These are phyloP conservation scores for Eubucco bourcierii DNA, from an alignment of 2,113 vertebrate genomes.

Conservation along the genomic window DNA sequence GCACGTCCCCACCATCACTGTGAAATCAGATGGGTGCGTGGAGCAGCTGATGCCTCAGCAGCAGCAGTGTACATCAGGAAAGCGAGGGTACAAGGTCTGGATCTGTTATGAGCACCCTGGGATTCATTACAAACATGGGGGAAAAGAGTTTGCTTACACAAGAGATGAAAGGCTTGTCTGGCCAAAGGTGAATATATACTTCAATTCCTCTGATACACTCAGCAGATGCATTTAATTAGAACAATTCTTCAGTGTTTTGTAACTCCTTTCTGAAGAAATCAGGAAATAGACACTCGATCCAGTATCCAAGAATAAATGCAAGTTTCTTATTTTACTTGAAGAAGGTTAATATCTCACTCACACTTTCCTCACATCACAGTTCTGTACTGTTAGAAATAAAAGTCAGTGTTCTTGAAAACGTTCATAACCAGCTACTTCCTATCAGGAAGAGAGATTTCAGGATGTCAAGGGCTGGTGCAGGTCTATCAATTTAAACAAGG, in stretches of 20 bases:
- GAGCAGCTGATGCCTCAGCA: neutral
- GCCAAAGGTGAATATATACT: neutral
- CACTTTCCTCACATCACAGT: neutral
- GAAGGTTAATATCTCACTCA: neutral
- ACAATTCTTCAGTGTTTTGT: neutral
- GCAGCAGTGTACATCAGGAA: neutral
- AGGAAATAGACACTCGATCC: neutral
- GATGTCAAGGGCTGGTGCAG: neutral
- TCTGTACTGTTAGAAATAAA: neutral
- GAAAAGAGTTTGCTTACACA: neutral
- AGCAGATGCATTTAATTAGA: neutral
- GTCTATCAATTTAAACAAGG: neutral
- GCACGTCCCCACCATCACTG: neutral
- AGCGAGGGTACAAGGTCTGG: neutral
- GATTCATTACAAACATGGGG: neutral
- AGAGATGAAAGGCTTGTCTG: neutral
- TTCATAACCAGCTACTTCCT: neutral
- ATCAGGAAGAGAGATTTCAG: neutral
- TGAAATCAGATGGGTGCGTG: fast-evolving
- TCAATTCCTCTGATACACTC: neutral
- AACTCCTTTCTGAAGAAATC: neutral
- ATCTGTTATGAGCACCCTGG: neutral
- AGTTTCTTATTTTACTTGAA: neutral
- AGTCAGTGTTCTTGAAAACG: neutral
- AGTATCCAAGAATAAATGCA: neutral